phyloP scores from a whole-genome alignment of 2,888 invertebrate genomes.

The Caenorhabditis panamensis region DNA sequence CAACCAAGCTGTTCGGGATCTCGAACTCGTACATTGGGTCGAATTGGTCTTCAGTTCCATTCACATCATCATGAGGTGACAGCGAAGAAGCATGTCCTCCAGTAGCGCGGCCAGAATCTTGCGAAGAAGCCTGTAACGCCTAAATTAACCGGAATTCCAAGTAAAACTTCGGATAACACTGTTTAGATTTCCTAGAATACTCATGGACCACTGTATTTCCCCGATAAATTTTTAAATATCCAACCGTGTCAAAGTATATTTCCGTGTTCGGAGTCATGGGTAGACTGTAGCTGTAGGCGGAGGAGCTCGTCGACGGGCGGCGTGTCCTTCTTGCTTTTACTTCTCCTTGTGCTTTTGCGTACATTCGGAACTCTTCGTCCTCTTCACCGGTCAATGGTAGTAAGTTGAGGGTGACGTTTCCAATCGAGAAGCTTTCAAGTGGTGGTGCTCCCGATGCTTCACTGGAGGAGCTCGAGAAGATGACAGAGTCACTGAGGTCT shows the following conservation, averaged over 20 bases:
- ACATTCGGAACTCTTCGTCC: constrained; percentile 54
- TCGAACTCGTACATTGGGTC: constrained; percentile 81
- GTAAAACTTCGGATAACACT: neutral
- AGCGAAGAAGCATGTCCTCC: constrained; percentile 73
- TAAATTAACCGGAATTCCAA: neutral
- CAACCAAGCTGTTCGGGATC: constrained; percentile 81
- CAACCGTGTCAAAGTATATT: constrained; percentile 54
- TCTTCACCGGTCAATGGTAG: constrained; percentile 56
- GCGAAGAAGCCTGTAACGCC: constrained; percentile 74
- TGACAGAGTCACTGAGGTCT: constrained; percentile 9
- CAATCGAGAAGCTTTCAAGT: constrained; percentile 17
- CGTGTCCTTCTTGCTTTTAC: constrained; percentile 30
- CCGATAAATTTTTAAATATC: neutral
- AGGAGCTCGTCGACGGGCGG: constrained; percentile 31
- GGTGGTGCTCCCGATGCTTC: constrained; percentile 22
- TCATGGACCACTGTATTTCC: constrained; percentile 2
- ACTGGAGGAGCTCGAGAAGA: constrained; percentile 41
- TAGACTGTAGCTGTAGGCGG: constrained; percentile 22
- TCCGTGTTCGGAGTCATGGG: constrained; percentile 50
- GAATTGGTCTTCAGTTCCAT: constrained; percentile 44
- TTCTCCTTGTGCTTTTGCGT: constrained; percentile 56
- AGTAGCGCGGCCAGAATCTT: constrained; percentile 80
- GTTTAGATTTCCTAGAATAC: neutral
- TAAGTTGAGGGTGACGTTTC: constrained; percentile 38
- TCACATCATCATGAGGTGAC: constrained; percentile 69